Percentiles rank a stretch among this genome's conserved stretches.
Evolutionary conservation across 2,888 invertebrate genomes (phyloP).

Genomic region (Trachelus tabidus): DNA sequence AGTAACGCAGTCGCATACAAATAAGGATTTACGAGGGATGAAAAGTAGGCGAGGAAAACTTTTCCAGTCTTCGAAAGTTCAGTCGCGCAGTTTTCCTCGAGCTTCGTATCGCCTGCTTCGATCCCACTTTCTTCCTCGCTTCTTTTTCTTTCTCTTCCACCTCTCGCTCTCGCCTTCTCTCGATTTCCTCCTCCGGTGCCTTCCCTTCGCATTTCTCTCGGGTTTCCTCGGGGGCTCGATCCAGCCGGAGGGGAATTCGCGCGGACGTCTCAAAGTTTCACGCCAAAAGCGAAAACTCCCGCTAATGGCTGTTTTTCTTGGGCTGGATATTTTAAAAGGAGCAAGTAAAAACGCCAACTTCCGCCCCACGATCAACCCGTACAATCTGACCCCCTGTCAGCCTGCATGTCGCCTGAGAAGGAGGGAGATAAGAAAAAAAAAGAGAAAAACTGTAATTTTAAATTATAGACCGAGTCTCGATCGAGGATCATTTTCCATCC

Average conservation of each 20-base stretch:
- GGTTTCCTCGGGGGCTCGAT: slow-evolving; percentile 22
- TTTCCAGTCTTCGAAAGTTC: slow-evolving; percentile 5
- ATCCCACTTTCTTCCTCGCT: slow-evolving; percentile 12
- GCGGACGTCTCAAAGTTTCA: slow-evolving; percentile 56
- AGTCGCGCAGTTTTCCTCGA: slow-evolving; percentile 12
- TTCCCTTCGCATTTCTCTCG: slow-evolving; percentile 23
- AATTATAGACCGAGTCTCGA: slow-evolving; percentile 53
- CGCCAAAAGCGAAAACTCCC: slow-evolving; percentile 65
- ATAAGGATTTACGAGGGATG: slow-evolving; percentile 66
- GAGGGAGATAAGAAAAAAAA: slow-evolving; percentile 27
- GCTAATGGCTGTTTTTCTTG: slow-evolving; percentile 67
- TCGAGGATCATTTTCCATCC: too few species aligned
- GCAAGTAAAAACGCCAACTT: slow-evolving; percentile 58
- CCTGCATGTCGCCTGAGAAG: slow-evolving; percentile 32
- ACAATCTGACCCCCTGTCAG: slow-evolving; percentile 29
- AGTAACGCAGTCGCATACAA: slow-evolving; percentile 63
- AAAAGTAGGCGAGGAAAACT: slow-evolving; percentile 49
- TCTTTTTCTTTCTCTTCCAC: slow-evolving; percentile 22
- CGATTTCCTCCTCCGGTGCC: slow-evolving; percentile 1
- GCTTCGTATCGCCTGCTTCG: slow-evolving; percentile 12
- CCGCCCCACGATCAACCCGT: slow-evolving; percentile 15
- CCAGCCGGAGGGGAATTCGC: slow-evolving; percentile 41
- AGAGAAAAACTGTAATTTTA: slow-evolving; percentile 51
- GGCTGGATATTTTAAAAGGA: slow-evolving; percentile 62
- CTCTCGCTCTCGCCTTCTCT: slow-evolving; percentile 14